Conservation (phyloP, 2,888 invertebrate genomes). For the Lucinisca nassula region DNA sequence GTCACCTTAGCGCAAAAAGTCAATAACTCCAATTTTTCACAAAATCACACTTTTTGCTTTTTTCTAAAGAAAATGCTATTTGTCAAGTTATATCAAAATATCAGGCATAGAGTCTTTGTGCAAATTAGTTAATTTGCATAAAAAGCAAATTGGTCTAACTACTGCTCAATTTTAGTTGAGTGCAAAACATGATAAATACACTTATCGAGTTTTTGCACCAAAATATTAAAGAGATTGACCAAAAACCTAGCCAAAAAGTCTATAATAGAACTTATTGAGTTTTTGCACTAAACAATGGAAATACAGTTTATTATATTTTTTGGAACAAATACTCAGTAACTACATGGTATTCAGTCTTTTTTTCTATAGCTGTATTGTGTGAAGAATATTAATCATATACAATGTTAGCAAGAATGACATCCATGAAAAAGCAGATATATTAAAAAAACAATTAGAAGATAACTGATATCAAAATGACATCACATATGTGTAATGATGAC, state of each 20-base stretch:
- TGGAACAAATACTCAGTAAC: not conserved
- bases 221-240: not conserved
- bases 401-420: no score
- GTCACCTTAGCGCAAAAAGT: not conserved
- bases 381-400: no score
- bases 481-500: no score
- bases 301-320: not conserved
- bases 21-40: constrained; percentile 5
- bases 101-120: no score
- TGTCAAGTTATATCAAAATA: not conserved
- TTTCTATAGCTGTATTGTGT: no score
- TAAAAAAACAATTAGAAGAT: no score
- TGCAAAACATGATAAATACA: not conserved
- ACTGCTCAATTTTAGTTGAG: not conserved
- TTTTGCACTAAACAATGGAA: not conserved
- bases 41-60: not conserved
- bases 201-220: not conserved
- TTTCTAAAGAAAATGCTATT: not conserved
- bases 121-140: not conserved
- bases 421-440: no score
- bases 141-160: not conserved
- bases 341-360: no score
- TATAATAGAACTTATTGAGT: not conserved
- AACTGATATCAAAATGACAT: no score
- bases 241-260: not conserved